Percentiles rank a stretch among this genome's conserved stretches.
Conservation (phyloP, 2,797 vertebrate species). For the Gallinago nigripennis region DNA sequence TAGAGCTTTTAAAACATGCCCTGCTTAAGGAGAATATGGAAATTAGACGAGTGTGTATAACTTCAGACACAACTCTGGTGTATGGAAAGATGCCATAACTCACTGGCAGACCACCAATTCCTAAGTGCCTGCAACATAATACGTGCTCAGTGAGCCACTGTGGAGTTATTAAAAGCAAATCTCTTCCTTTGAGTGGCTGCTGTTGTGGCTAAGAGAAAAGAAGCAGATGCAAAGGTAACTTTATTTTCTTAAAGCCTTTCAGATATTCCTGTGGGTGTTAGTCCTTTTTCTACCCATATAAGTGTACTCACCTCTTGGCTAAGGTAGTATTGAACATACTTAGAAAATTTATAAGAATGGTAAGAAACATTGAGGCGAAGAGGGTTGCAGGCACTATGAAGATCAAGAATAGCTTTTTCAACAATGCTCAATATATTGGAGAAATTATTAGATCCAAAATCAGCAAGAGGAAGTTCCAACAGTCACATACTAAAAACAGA, state of each 20-base stretch:
- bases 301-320: not conserved
- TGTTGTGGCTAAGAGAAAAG: not conserved
- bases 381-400: not conserved
- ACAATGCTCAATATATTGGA: not conserved
- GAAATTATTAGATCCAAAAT: not conserved
- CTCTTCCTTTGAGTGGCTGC: not conserved
- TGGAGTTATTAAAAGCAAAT: not conserved
- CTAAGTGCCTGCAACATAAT: not conserved
- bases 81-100: not conserved
- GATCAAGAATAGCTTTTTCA: not conserved
- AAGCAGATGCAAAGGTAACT: not conserved
- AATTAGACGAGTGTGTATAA: not conserved
- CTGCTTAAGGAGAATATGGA: not conserved
- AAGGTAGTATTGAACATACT: not conserved
- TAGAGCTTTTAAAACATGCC: not conserved
- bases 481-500: not conserved
- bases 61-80: not conserved
- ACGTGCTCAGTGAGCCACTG: not conserved
- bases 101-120: not conserved
- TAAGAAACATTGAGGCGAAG: not conserved
- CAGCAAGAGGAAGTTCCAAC: not conserved
- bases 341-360: not conserved
- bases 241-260: not conserved
- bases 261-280: not conserved
- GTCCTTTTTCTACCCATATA: not conserved